Base-by-base conservation (phyloP, 2,888 invertebrate species). In the Asteroscopus sphinx region DNA sequence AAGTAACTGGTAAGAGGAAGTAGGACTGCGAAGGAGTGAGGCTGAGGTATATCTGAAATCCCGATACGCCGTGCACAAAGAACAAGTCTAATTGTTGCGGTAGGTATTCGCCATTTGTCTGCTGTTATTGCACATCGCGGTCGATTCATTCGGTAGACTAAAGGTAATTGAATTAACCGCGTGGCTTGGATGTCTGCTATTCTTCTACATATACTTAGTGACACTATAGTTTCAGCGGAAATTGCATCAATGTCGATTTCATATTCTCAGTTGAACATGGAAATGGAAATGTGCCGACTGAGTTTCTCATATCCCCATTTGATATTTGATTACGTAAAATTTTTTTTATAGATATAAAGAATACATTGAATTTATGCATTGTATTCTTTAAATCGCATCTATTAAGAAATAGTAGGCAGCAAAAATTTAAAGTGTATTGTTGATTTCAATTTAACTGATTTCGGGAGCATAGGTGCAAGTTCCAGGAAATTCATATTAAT, bases 1-100 rank as follows among this genome's bases (percentile, higher is more conserved):
- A 79, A 78, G 73, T 71, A 76, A 73, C 70, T 70, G 53, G 54
- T 54, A 55, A 54, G 42, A 53, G 48, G 54, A 82, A 78, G 78
- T 80, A 60, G 82, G 73, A 51, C 66, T 45, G 45, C 55, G 56
- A 16, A 58, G 56, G 45, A 41, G 55, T 39, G 55, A 53, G 54
- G 42, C 46, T 33, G 52, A 39, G 45, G 53, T 44, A 52, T 57
- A 37, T 42, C 55, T 53, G 39, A 67, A 58, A 48, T 32, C 33
- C 42, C 40, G 36, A 39, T 62, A 41, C 37, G 17, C 55, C 41
- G 65, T 36, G 28, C 36, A 40, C 45, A 28, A 63, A 40, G 42
- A 42, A 41, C 30, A 39, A 48, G n/a, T n/a, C 54, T 45, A 49
- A 56, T 46, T 63, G 28, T 49, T 49, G 35, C 49, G 30, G 35